Conservation (phyloP, 2,888 invertebrate species). For the Acanthosepion pharaonis region DNA sequence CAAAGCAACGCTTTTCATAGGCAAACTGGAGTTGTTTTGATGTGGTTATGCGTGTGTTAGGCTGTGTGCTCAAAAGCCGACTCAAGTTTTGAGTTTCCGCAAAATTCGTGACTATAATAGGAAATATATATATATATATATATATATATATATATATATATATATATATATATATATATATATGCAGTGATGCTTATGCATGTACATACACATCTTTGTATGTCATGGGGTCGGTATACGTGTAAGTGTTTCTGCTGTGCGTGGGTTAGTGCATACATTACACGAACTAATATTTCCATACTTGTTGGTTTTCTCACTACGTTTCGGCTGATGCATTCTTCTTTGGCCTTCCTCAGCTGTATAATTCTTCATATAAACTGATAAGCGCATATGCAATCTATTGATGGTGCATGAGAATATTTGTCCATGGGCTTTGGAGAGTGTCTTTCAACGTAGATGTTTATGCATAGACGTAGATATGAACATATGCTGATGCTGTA, state of each 20-base stretch:
- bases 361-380: not conserved
- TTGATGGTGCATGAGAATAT: not conserved
- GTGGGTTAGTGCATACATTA: not conserved
- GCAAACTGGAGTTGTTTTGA: not conserved
- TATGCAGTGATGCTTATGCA: not conserved
- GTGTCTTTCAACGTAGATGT: not conserved
- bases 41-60: not conserved
- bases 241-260: no score
- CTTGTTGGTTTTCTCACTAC: not conserved
- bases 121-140: not conserved
- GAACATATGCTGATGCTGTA: no score
- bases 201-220: no score
- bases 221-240: no score
- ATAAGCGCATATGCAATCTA: not conserved
- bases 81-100: not conserved
- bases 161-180: not conserved
- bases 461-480: no score
- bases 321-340: not conserved
- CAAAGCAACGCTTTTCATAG: constrained; percentile 24
- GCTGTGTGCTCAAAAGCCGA: not conserved
- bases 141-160: not conserved
- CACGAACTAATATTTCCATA: not conserved
- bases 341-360: not conserved
- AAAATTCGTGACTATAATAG: not conserved
- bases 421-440: no score